Evolutionary conservation across 2,888 invertebrate species (phyloP), one percentile per base, ranked within the genome.

Genomic region (Gryllus longicercus): DNA sequence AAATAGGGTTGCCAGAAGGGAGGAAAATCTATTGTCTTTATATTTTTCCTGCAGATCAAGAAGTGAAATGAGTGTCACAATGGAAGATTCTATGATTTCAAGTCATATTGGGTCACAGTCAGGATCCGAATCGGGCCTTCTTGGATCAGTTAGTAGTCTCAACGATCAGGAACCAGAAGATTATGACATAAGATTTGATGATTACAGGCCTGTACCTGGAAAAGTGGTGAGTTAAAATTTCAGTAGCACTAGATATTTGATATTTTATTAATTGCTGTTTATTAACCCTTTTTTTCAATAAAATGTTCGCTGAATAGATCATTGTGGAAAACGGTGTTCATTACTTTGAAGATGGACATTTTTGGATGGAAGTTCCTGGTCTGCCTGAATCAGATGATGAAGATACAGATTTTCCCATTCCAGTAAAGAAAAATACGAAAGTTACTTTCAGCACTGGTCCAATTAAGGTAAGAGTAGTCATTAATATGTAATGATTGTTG

Each of bases 261-360:
- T n/a, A 3, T 63, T 63, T 18, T 63, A 18, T 14, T 63, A n/a
- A 63, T 63, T 63, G 4, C 14, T 5, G 63, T 18, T n/a, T 38
- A 1, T 63, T 63, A 63, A n/a, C 12, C 4, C n/a, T 11, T 18
- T 63, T 63, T 18, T 63, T 63, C 14, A n/a, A 63, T 63, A n/a
- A 18, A 63, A 63, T 63, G 3, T n/a, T 63, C 12, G 4, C n/a
- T 63, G 63, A 18, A 63, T 74, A 85, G 83, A 84, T 88, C 84
- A 84, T 88, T 76, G 86, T 94, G 83, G 95, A 96, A 86, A 93
- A 95, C 85, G 96, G 96, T 51, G 94, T 96, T 79, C 96, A 96
- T 86, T 96, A 95, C 87, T 95, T 95, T 84, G 95, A 96, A 86
- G 96, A 96, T 88, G 96, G 96, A 80, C 96, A 96, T 87, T 96